These are phyloP conservation scores for Pangasianodon gigas DNA, from an alignment of 2,113 vertebrate genomes.

Conservation along the genomic window DNA sequence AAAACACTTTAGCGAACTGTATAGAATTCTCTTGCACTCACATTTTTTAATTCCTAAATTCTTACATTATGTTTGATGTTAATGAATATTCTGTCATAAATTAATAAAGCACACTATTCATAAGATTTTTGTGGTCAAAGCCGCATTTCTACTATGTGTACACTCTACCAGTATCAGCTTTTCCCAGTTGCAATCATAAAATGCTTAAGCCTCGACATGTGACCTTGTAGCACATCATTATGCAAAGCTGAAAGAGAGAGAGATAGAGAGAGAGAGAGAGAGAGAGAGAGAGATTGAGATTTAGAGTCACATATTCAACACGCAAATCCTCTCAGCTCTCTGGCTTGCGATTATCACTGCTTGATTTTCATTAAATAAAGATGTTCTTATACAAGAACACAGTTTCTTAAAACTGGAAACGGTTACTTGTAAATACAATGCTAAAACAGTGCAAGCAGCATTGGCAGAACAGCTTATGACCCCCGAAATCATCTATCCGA, in stretches of 20 bases:
- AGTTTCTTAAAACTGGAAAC: conserved; percentile 1
- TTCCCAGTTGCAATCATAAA: conserved; percentile 46
- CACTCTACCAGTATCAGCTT: background rate
- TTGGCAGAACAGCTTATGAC: conserved; percentile 32
- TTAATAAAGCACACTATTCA: background rate
- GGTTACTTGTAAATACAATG: background rate
- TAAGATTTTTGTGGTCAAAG: background rate
- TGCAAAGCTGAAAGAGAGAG: conserved; percentile 41
- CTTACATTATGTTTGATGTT: background rate
- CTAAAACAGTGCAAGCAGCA: background rate
- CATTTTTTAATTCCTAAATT: background rate
- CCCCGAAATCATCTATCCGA: conserved; percentile 29
- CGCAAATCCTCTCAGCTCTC: background rate
- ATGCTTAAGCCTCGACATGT: conserved; percentile 44
- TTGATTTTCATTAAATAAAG: background rate
- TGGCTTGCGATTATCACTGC: background rate
- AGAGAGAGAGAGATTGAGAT: background rate
- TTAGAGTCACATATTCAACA: background rate
- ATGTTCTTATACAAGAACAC: background rate
- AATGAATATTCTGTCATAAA: background rate
- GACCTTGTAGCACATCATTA: conserved; percentile 57
- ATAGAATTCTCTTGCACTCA: background rate
- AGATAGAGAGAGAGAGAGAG: background rate
- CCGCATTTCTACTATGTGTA: background rate
- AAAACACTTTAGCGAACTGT: background rate